These are phyloP conservation scores for Lasiurus cinereus DNA, from an alignment of 2,113 vertebrate species.

Conservation along the genomic window DNA sequence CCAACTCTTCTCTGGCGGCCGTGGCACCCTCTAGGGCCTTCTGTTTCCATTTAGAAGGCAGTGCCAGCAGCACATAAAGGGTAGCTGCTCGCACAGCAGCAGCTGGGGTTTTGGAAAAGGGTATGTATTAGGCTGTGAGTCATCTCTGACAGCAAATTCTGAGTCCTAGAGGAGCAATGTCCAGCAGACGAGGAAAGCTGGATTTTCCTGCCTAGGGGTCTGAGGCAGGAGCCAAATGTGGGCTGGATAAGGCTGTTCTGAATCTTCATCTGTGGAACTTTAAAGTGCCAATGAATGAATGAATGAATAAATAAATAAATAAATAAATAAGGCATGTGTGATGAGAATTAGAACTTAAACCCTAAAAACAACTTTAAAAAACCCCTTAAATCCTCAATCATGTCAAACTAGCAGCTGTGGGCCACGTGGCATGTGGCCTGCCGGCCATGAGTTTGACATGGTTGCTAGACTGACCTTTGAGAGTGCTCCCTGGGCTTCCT, in stretches of 20 bases:
- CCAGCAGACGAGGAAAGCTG: background rate
- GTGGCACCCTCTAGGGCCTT: background rate
- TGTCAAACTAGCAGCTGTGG: no score
- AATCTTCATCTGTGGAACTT: background rate
- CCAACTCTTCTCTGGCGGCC: background rate
- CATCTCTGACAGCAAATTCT: background rate
- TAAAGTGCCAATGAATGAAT: background rate
- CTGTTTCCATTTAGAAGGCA: background rate
- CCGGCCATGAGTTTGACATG: no score
- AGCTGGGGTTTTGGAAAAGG: conserved; percentile 36
- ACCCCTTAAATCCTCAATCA: no score
- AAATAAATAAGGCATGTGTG: background rate
- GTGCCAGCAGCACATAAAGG: background rate
- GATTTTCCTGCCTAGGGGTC: background rate
- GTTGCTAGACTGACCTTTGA: background rate
- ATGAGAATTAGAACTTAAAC: background rate
- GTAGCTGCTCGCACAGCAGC: background rate
- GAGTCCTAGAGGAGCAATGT: conserved; percentile 30
- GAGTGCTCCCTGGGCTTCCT: background rate
- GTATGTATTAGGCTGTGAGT: background rate
- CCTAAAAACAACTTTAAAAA: no score
- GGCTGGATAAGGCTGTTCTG: background rate
- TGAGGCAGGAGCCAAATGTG: background rate
- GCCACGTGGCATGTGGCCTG: no score
- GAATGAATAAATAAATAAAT: no score